A percentile compares a stretch with the other conserved stretches of the same genome.
Evolutionary conservation across 2,113 vertebrate species (phyloP).

Genomic region (Rattus rattus): DNA sequence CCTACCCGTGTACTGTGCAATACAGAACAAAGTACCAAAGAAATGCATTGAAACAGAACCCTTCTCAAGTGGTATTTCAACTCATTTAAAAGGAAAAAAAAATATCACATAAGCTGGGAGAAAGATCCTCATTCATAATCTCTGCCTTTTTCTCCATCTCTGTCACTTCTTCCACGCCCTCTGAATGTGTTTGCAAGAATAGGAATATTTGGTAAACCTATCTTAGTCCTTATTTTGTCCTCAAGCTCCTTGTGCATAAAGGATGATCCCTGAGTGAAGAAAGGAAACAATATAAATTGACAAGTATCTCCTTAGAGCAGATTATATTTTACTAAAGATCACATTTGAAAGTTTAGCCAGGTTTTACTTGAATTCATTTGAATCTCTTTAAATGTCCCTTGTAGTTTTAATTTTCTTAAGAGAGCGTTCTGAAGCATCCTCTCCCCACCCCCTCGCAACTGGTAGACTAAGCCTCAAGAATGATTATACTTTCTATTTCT

Average conservation of each 20-base stretch:
- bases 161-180: neutral
- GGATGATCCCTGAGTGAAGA: neutral
- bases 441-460: neutral
- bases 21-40: neutral
- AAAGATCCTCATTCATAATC: neutral
- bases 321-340: neutral
- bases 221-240: neutral
- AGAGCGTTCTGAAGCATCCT: constrained; percentile 58
- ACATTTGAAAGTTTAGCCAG: neutral
- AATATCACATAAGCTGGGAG: neutral
- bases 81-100: neutral
- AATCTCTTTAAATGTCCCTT: constrained; percentile 25
- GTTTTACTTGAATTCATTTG: neutral
- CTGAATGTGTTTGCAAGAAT: neutral
- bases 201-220: neutral
- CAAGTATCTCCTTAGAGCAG: neutral
- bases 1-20: neutral
- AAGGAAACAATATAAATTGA: neutral
- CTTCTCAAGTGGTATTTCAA: neutral
- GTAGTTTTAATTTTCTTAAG: constrained; percentile 59
- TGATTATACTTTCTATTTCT: constrained; percentile 77
- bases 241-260: neutral
- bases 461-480: constrained; percentile 58
- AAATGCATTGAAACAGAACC: neutral
- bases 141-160: neutral